Base-by-base conservation (phyloP, 2,797 vertebrate species). In the Chromobotia macracanthus region DNA sequence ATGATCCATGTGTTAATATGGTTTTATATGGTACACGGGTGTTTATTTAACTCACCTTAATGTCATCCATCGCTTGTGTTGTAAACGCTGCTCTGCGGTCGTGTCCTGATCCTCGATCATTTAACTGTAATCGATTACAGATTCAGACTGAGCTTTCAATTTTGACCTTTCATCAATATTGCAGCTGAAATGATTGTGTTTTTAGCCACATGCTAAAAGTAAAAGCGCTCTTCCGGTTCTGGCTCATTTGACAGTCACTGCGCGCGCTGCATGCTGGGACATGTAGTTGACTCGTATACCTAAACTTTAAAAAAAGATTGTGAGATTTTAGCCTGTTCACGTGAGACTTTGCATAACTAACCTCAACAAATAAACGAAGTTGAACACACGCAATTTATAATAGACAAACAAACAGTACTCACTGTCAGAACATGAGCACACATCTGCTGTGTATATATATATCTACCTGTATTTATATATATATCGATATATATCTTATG, bases 21-120 rank as follows among this genome's bases (percentile, higher is more conserved):
- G 16, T 12, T 70, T 25, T 23, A 10, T 6, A 15, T 21, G 0
- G n/a, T 48, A 64, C n/a, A n/a, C n/a, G n/a, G n/a, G n/a, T n/a
- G n/a, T n/a, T 75, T 1, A 7, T 23, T 8, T 58, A 9, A 10
- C 84, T 85, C 67, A 92, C 92, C 89, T 92, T 93, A 79, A 84
- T 90, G 56, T 92, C 91, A 82, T 93, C 92, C 92, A 93, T 93
- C 13, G 28, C 66, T 38, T 35, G 41, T 56, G 55, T 25, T 15
- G 44, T 74, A 19, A n/a, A 6, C 18, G 41, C n/a, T 25, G 60
- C n/a, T 19, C 25, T 50, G 25, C 18, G 9, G 44, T 64, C n/a
- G n/a, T 5, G 18, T 16, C 28, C 48, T n/a, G 35, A 41, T 75
- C 50, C 23, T n/a, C 75, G 41, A 70, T 50, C 75, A 69, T 60